Percentiles rank a stretch among this genome's conserved stretches.
Conservation (phyloP, 2,113 vertebrate species). For the Corythornis cristatus region DNA sequence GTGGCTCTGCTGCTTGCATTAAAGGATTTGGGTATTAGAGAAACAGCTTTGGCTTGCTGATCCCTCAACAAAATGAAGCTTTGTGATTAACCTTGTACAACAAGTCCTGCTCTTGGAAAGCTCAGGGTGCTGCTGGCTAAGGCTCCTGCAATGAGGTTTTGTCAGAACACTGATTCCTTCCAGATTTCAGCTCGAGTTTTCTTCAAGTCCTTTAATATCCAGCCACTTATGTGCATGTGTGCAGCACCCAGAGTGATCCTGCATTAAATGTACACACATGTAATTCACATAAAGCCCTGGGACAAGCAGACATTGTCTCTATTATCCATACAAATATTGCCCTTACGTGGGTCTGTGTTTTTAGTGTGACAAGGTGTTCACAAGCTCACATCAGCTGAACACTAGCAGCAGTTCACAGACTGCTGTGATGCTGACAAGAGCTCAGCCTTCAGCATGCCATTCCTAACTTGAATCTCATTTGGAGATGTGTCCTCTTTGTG, state of each 20-base stretch:
- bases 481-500: not conserved
- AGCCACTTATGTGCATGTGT: too few species aligned
- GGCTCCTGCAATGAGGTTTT: not conserved
- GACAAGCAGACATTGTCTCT: not conserved
- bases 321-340: not conserved
- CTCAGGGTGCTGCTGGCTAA: not conserved
- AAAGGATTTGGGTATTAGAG: constrained; percentile 40
- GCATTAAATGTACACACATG: not conserved
- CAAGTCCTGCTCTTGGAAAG: not conserved
- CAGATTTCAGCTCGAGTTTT: not conserved
- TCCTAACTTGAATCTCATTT: not conserved
- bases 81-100: not conserved
- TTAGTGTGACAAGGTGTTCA: not conserved
- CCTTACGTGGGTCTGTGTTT: not conserved
- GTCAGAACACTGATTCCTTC: not conserved
- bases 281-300: not conserved
- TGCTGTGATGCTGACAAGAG: not conserved
- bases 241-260: not conserved
- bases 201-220: not conserved
- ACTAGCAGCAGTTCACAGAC: not conserved
- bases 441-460: not conserved
- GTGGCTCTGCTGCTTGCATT: not conserved
- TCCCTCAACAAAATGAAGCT: constrained; percentile 22
- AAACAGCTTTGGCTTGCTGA: constrained; percentile 20
- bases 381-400: not conserved